Percentiles rank a stretch among this genome's conserved stretches.
These are phyloP conservation scores for Dendrocincla fuliginosa DNA, from an alignment of 2,797 vertebrate species.

Conservation along the genomic window DNA sequence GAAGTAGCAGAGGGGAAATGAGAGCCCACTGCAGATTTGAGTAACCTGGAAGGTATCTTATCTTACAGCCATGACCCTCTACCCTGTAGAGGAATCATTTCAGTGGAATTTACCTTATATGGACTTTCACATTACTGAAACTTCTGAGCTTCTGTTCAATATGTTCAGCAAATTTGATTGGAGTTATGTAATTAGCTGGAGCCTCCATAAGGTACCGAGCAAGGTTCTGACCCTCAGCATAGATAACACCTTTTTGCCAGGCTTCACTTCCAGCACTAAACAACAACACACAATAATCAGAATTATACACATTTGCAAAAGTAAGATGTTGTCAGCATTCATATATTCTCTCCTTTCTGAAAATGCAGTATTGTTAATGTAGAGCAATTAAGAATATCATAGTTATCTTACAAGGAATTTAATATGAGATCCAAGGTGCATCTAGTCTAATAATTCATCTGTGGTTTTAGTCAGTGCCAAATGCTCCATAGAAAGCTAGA, in stretches of 20 bases:
- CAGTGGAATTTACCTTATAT: constrained; percentile 78
- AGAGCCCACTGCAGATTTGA: neutral
- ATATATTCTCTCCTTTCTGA: neutral
- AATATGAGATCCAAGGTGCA: neutral
- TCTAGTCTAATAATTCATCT: neutral
- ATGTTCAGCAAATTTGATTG: constrained; percentile 85
- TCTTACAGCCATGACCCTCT: neutral
- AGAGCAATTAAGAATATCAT: neutral
- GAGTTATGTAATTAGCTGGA: constrained; percentile 93
- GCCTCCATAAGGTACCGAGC: constrained; percentile 93
- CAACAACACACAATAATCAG: neutral
- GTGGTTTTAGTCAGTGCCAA: neutral
- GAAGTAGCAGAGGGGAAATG: neutral
- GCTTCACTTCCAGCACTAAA: constrained; percentile 77
- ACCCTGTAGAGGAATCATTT: neutral
- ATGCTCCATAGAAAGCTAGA: neutral
- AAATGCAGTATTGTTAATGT: neutral
- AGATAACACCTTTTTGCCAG: constrained; percentile 88
- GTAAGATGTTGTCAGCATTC: neutral
- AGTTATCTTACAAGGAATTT: neutral
- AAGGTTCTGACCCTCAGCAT: constrained; percentile 92
- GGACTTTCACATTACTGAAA: constrained; percentile 79
- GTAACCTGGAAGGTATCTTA: neutral
- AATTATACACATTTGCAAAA: neutral
- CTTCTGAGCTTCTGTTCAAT: constrained; percentile 86